A percentile compares a stretch with the other conserved stretches of the same genome.
These are phyloP conservation scores for Myzus persicae DNA, from an alignment of 1,140 invertebrate genomes.

Conservation along the genomic window DNA sequence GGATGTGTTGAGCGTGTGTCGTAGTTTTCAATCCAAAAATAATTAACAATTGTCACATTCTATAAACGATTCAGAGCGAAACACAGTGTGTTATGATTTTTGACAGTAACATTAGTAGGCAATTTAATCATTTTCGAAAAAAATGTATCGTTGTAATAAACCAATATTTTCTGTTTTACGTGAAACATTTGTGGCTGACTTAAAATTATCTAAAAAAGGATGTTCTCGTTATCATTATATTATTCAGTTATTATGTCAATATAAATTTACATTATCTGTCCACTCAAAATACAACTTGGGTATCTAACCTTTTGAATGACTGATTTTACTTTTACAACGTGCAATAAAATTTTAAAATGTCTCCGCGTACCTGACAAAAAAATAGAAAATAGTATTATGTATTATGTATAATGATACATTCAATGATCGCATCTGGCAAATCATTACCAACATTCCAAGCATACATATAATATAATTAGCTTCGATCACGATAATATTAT, in stretches of 20 bases:
- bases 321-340: not conserved
- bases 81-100: not conserved
- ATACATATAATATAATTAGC: not conserved
- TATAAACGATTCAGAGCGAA: constrained; percentile 1
- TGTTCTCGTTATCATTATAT: not conserved
- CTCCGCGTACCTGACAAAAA: not conserved
- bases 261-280: not conserved
- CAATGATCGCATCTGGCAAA: not conserved
- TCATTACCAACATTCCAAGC: not conserved
- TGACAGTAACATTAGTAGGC: not conserved
- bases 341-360: not conserved
- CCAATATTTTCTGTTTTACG: not conserved
- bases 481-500: not conserved
- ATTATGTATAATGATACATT: not conserved
- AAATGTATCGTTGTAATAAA: not conserved
- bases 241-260: not conserved
- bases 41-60: not conserved
- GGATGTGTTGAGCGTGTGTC: not conserved
- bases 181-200: not conserved
- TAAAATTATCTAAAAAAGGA: not conserved
- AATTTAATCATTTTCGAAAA: not conserved
- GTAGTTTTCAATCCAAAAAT: not conserved
- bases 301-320: not conserved
- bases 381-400: constrained; percentile 3
- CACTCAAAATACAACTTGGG: not conserved